Percentiles rank a stretch among this genome's conserved stretches.
These are phyloP conservation scores for Paelopatides confundens DNA, from an alignment of 53 echinoderm and acorn worm genomes.

Conservation along the genomic window DNA sequence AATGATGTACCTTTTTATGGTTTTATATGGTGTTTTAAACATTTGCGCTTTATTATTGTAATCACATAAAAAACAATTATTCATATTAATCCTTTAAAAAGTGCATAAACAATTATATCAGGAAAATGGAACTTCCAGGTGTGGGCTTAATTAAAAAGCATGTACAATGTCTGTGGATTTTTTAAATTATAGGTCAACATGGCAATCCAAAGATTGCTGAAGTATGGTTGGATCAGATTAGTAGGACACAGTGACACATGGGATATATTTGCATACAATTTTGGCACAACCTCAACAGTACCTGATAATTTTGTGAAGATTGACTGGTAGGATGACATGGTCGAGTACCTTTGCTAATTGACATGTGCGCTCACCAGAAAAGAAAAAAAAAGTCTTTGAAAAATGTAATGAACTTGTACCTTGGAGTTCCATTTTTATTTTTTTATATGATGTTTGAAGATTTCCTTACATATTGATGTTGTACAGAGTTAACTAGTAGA, in stretches of 20 bases:
- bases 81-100: background rate
- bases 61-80: constrained; percentile 6
- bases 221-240: too few species aligned
- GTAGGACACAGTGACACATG: too few species aligned
- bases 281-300: too few species aligned
- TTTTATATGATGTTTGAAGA: background rate
- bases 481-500: background rate
- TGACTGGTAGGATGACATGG: too few species aligned
- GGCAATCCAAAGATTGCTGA: too few species aligned
- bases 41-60: constrained; percentile 11
- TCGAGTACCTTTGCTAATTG: background rate
- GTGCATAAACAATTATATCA: background rate
- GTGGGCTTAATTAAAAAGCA: background rate
- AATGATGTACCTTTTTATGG: background rate
- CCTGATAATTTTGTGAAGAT: too few species aligned
- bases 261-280: too few species aligned
- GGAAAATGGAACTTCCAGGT: background rate
- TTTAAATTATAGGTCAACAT: too few species aligned
- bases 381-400: background rate
- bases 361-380: background rate
- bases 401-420: background rate
- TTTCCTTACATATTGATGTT: background rate
- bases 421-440: background rate
- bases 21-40: constrained; percentile 27
- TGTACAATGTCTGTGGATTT: background rate